These are phyloP conservation scores for Bergia sp. DNA, from an alignment of 92 coral and sea anemone species.

Conservation along the genomic window DNA sequence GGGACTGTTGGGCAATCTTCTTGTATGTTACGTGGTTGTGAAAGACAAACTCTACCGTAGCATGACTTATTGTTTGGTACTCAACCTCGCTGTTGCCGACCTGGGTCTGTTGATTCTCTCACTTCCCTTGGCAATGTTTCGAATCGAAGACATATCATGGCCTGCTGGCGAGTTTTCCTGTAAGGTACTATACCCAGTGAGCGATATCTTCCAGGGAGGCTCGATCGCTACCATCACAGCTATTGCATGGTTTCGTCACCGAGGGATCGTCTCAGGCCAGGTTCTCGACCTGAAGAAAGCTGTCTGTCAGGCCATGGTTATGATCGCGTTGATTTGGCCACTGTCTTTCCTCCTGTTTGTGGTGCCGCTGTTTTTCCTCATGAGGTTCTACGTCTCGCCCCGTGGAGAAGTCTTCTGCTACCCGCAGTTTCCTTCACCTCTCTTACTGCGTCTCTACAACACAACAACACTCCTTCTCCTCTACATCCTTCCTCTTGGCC, in stretches of 20 bases:
- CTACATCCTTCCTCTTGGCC: constrained; percentile 70
- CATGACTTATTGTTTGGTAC: constrained; percentile 70
- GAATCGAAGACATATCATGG: constrained; percentile 79
- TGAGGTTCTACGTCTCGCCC: constrained; percentile 55
- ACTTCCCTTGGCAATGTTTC: constrained; percentile 77
- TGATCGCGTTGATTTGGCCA: constrained; percentile 67
- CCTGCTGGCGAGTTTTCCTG: constrained; percentile 87
- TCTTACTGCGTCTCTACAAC: constrained; percentile 69
- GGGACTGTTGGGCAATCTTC: constrained; percentile 76
- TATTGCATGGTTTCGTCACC: constrained; percentile 78
- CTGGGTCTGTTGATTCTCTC: constrained; percentile 75
- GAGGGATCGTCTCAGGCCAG: constrained; percentile 83
- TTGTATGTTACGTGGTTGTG: constrained; percentile 79
- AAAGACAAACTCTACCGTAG: constrained; percentile 71
- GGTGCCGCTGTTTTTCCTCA: constrained; percentile 74
- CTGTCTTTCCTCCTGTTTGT: constrained; percentile 74
- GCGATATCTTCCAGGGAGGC: constrained; percentile 86
- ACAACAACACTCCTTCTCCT: constrained; percentile 64
- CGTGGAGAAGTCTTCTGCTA: constrained; percentile 56
- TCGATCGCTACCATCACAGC: constrained; percentile 86
- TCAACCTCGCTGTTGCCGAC: constrained; percentile 82
- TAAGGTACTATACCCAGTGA: constrained; percentile 76
- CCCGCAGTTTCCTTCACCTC: constrained; percentile 64
- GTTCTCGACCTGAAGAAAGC: constrained; percentile 61
- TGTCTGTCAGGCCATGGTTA: constrained; percentile 52